Percentiles rank a stretch among this genome's conserved stretches.
phyloP scores from a whole-genome alignment of 2,113 vertebrate genomes.

The Pterophyllum scalare region DNA sequence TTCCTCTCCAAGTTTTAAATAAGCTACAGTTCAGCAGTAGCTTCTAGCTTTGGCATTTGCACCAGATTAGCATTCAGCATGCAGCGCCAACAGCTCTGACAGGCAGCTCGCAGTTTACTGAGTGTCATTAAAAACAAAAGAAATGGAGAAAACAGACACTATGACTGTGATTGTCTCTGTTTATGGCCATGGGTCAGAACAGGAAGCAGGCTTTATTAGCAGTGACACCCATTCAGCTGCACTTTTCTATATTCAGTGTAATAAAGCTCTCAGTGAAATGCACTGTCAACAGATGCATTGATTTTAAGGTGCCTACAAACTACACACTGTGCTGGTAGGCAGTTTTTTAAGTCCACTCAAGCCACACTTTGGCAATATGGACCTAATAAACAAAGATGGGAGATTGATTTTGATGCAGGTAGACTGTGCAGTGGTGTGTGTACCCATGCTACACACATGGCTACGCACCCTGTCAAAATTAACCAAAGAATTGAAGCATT shows the following conservation, averaged over 20 bases:
- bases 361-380: not conserved
- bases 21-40: conserved; percentile 6
- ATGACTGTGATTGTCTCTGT: not conserved
- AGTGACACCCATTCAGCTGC: not conserved
- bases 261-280: not conserved
- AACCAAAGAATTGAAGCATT: not conserved
- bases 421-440: not conserved
- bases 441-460: not conserved
- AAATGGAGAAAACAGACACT: not conserved
- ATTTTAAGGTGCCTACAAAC: not conserved
- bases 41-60: conserved; percentile 9
- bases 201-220: not conserved
- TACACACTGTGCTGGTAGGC: not conserved
- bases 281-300: not conserved
- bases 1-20: not conserved
- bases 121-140: not conserved
- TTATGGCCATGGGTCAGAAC: not conserved
- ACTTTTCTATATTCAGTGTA: not conserved
- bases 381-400: accelerated
- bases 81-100: not conserved
- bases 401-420: not conserved
- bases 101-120: not conserved
- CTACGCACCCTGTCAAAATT: not conserved
- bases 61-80: conserved; percentile 3
- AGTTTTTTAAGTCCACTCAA: too few species aligned